These are phyloP conservation scores for Varanus salvator DNA, from an alignment of 2,113 vertebrate genomes.

Conservation along the genomic window DNA sequence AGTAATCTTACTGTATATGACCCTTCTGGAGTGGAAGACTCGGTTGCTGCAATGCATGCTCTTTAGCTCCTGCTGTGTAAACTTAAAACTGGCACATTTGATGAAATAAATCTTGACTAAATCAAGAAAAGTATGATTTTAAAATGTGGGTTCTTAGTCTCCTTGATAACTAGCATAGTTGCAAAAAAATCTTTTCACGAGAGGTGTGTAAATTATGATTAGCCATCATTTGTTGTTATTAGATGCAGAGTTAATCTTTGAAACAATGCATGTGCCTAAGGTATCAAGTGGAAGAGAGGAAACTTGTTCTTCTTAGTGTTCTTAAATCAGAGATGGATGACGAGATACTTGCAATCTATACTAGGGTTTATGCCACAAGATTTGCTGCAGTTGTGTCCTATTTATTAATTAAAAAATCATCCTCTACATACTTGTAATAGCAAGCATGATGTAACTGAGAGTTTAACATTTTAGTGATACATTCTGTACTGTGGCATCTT, in stretches of 20 bases:
- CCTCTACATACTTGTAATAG: not conserved
- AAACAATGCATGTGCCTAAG: not conserved
- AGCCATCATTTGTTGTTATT: not conserved
- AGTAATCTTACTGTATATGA: not conserved
- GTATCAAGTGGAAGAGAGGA: not conserved
- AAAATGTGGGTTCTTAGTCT: not conserved
- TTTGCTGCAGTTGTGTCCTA: not conserved
- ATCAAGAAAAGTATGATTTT: not conserved
- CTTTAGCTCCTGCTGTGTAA: not conserved
- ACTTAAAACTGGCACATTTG: no score
- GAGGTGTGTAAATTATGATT: not conserved
- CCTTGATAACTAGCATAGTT: not conserved
- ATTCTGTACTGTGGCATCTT: no score
- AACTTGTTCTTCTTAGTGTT: not conserved
- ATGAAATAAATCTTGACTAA: not conserved
- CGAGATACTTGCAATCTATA: not conserved
- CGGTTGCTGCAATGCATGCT: not conserved
- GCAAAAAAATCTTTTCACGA: not conserved
- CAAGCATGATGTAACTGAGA: not conserved
- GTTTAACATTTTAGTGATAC: not conserved
- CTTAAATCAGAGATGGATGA: not conserved
- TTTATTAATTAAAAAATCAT: slow-evolving; percentile 2
- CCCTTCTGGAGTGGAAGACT: not conserved
- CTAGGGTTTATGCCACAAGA: not conserved
- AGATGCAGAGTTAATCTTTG: not conserved